Conservation (phyloP, 2,888 invertebrate species). For the Apocheima hispidaria region DNA sequence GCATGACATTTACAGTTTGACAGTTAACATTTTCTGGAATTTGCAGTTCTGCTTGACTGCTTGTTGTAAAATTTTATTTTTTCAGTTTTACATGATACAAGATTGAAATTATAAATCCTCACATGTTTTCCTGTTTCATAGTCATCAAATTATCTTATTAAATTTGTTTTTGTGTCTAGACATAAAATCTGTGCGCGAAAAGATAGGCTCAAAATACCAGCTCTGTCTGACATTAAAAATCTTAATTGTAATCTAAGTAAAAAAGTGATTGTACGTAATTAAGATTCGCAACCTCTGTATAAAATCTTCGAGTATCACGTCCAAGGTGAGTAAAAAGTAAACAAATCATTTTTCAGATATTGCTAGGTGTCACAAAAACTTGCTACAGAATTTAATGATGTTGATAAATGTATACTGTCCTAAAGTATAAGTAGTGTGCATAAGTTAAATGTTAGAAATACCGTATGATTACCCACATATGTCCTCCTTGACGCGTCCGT, state of each 20-base stretch:
- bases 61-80: conserved; percentile 18
- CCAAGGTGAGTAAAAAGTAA: conserved; percentile 34
- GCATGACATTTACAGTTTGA: conserved; percentile 11
- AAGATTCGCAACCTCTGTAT: neutral
- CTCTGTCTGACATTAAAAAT: neutral
- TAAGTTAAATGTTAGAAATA: too few relatives aligned
- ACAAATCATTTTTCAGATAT: too few relatives aligned
- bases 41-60: conserved; percentile 14
- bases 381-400: too few relatives aligned
- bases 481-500: too few relatives aligned
- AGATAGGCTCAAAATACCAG: neutral
- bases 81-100: conserved; percentile 18
- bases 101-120: conserved; percentile 22
- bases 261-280: neutral
- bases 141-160: neutral
- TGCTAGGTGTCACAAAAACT: too few relatives aligned
- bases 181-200: conserved; percentile 10
- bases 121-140: conserved; percentile 4
- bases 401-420: too few relatives aligned
- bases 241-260: neutral
- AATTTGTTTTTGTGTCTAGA: neutral
- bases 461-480: too few relatives aligned
- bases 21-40: conserved; percentile 18
- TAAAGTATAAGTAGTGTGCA: too few relatives aligned
- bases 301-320: conserved; percentile 19